Evolutionary conservation across 2,113 vertebrate genomes (phyloP).

Genomic region (Acanthochromis polyacanthus): DNA sequence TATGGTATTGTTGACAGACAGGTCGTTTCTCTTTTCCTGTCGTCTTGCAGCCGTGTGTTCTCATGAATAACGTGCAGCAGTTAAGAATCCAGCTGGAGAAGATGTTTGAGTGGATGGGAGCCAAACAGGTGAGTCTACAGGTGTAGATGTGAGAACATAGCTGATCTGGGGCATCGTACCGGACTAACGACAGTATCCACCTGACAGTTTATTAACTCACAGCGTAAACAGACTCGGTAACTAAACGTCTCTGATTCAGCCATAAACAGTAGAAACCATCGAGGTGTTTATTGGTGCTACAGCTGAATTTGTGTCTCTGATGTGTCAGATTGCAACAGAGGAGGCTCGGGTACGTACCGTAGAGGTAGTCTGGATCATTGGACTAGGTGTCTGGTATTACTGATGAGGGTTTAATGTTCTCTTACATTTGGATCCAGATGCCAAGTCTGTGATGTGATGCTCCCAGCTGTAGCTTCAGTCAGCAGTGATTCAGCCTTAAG

Average conservation of each 20-base stretch:
- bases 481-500: constrained; percentile 18
- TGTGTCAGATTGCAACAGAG: constrained; percentile 67
- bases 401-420: constrained; percentile 19
- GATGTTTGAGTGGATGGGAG: constrained; percentile 99
- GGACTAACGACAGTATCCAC: no score
- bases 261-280: not conserved
- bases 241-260: not conserved
- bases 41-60: constrained; percentile 89
- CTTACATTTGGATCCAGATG: not conserved
- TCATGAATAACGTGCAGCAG: constrained; percentile 97
- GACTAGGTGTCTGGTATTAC: constrained; percentile 12
- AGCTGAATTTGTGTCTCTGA: constrained; percentile 16
- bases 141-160: not conserved
- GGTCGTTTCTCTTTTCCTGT: not conserved
- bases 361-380: not conserved
- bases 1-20: no score
- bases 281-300: not conserved
- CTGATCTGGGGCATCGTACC: not conserved
- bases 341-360: constrained; percentile 71
- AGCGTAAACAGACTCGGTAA: no score
- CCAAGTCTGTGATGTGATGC: constrained; percentile 8
- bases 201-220: not conserved
- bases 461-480: constrained; percentile 22
- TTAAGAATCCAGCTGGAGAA: constrained; percentile 97
- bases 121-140: constrained; percentile 89